phyloP scores from a whole-genome alignment of 2,113 vertebrate genomes.

The Mesitornis unicolor region DNA sequence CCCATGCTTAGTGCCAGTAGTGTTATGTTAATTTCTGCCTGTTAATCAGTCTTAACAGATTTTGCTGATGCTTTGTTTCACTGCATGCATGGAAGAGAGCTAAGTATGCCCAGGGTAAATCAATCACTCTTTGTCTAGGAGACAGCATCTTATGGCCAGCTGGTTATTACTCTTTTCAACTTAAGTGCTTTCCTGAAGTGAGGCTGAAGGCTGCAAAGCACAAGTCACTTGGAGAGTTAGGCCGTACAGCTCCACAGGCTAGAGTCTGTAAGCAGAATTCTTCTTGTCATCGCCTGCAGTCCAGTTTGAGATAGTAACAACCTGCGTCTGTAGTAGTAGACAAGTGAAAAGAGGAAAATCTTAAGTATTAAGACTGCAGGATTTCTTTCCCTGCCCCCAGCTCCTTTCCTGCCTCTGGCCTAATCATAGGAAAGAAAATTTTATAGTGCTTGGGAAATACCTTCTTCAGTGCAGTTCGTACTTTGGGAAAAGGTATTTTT shows the following conservation, averaged over 20 bases:
- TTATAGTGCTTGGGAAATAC: background rate
- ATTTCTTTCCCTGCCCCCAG: background rate
- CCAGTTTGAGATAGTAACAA: background rate
- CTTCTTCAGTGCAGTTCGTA: background rate
- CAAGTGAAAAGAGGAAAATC: background rate
- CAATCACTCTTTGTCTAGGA: background rate
- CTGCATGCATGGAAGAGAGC: background rate
- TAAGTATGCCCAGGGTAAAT: background rate
- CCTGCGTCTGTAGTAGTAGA: background rate
- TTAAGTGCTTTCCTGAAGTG: background rate
- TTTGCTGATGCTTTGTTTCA: background rate
- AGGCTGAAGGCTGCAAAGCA: background rate
- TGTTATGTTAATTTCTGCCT: background rate
- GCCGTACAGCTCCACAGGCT: background rate
- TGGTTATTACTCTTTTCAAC: background rate
- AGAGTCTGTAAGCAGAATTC: background rate
- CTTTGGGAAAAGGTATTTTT: background rate
- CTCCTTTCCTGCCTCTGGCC: background rate
- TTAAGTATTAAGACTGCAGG: background rate
- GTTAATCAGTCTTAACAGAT: background rate
- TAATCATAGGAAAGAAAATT: background rate
- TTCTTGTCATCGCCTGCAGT: background rate
- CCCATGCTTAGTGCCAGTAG: background rate
- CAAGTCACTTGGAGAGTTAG: no score
- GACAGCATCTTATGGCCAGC: rapidly evolving